Evolutionary conservation across 2,797 vertebrate species (phyloP), one percentile per base, ranked within the genome.

Genomic region (Aeoliscus strigatus): DNA sequence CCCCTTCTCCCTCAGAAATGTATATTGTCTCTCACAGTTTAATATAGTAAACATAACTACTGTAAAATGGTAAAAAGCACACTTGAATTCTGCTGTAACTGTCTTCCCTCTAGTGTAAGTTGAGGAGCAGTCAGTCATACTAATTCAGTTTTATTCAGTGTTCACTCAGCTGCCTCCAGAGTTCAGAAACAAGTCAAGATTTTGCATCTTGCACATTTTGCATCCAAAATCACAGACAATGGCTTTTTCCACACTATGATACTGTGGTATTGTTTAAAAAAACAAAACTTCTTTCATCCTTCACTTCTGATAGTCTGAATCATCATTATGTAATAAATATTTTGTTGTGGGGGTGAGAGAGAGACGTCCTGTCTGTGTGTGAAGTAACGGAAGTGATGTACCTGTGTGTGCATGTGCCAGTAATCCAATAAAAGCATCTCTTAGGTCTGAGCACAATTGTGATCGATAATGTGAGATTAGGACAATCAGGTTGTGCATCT

Each of bases 261-360:
- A 24, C 25, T 24, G 30, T 50, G 17, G 37, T 31, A 27, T 60
- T 35, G 50, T 42, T 50, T 39, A 14, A 25, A 56, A 34, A 37
- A 57, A 1, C 9, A n/a, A n/a, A n/a, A n/a, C 29, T 17, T 23
- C 42, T 37, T 64, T 50, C n/a, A 58, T 42, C 51, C 37, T 33
- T 66, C 32, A 45, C 30, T 49, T 48, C 51, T 45, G 50, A 49
- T 36, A 51, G 50, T 49, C 51, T 52, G 66, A 71, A 69, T 77
- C 67, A 66, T 62, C 62, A 66, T 81, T 75, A 66, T 64, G 45
- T 73, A 77, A 77, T 61, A 52, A 44, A 56, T 52, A 61, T 66
- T 43, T 57, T 70, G 49, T 54, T 66, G 55, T 47, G 51, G 39
- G 41, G 14, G 32, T 39, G 32, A 1, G 27, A 14, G 17, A 10